Evolutionary conservation across 2,888 invertebrate genomes (phyloP).

Genomic region (Eristalis tenax): DNA sequence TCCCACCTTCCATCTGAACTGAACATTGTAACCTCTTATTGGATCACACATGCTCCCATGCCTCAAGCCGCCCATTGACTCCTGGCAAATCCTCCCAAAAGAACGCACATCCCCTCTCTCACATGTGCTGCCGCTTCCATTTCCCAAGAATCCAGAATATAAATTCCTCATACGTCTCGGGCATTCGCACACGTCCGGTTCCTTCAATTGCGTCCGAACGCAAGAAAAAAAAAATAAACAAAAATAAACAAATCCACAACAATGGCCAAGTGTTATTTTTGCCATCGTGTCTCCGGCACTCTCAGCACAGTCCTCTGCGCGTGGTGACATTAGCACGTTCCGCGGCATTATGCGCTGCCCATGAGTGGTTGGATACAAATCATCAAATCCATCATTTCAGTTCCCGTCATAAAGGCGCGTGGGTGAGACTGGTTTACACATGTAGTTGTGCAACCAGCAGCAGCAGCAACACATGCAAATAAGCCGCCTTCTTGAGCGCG

Average conservation of each 20-base stretch:
- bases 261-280: background rate
- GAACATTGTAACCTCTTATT: background rate
- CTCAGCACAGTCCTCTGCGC: background rate
- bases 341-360: background rate
- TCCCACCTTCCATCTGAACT: background rate
- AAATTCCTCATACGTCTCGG: background rate
- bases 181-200: conserved; percentile 1
- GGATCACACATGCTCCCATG: background rate
- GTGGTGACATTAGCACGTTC: background rate
- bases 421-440: conserved; percentile 28
- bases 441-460: conserved; percentile 15
- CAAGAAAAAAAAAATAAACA: background rate
- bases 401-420: conserved; percentile 38
- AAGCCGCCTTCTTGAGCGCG: conserved; percentile 35
- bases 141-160: background rate
- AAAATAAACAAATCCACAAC: background rate
- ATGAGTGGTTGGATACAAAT: conserved; percentile 18
- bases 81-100: too few species aligned
- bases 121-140: background rate
- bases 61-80: too few species aligned
- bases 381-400: conserved; percentile 48
- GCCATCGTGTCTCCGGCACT: background rate
- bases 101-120: too few species aligned
- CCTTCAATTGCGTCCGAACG: background rate
- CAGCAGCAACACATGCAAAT: conserved; percentile 54